A percentile compares a stretch with the other conserved stretches of the same genome.
Evolutionary conservation across 2,888 invertebrate species (phyloP).

Genomic region (Orgyia antiqua): DNA sequence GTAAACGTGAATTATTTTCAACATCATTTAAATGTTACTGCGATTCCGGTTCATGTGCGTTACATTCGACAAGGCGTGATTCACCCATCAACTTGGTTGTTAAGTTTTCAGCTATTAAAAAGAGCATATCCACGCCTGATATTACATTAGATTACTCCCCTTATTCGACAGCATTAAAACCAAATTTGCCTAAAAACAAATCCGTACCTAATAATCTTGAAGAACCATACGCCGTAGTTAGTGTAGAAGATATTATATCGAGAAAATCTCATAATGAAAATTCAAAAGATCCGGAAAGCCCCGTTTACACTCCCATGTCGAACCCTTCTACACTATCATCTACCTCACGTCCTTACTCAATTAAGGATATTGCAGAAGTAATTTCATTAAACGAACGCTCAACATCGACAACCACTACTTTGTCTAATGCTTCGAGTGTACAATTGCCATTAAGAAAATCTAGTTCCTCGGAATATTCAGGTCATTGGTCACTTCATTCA

Average conservation of each 20-base stretch:
- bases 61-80: conserved; percentile 53
- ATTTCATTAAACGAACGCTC: conserved; percentile 52
- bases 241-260: conserved; percentile 44
- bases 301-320: conserved; percentile 49
- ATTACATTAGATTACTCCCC: conserved; percentile 55
- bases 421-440: conserved; percentile 56
- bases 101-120: conserved; percentile 66
- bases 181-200: conserved; percentile 48
- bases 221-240: conserved; percentile 58
- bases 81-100: conserved; percentile 48
- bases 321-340: conserved; percentile 51
- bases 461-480: conserved; percentile 69
- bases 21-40: conserved; percentile 70
- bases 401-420: conserved; percentile 50
- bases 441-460: conserved; percentile 57
- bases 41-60: conserved; percentile 52
- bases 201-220: conserved; percentile 59
- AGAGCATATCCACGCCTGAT: conserved; percentile 68
- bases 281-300: conserved; percentile 29
- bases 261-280: conserved; percentile 23
- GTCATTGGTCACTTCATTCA: conserved; percentile 63
- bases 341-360: conserved; percentile 55
- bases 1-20: conserved; percentile 42
- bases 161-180: conserved; percentile 44
- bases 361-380: conserved; percentile 65